Percentiles rank a stretch among this genome's conserved stretches.
Conservation (phyloP, 1,140 invertebrate species). For the Protaetia brevitarsis region DNA sequence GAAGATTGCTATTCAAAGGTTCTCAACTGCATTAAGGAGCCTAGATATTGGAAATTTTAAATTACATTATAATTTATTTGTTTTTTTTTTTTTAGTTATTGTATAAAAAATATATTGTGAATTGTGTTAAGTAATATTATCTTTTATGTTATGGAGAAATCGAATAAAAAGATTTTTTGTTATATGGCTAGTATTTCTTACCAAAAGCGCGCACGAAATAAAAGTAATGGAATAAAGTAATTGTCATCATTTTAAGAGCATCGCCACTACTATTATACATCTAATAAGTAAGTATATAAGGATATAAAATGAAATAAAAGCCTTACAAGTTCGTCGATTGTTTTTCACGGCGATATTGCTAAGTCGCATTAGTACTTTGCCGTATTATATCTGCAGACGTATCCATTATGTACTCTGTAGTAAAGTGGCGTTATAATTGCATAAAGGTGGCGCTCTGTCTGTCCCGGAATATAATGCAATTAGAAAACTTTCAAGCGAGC, state of each 20-base stretch:
- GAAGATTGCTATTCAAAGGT: too few species aligned
- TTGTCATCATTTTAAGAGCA: slow-evolving; percentile 1
- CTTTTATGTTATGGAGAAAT: too few species aligned
- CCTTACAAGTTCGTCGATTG: slow-evolving; percentile 8
- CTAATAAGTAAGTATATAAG: background rate
- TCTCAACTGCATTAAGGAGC: too few species aligned
- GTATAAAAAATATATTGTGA: too few species aligned
- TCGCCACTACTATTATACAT: background rate
- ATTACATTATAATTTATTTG: too few species aligned
- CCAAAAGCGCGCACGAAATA: background rate
- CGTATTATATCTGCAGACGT: slow-evolving; percentile 23
- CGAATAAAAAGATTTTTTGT: too few species aligned
- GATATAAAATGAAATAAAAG: background rate
- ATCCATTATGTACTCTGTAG: slow-evolving; percentile 27
- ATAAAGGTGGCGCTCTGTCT: slow-evolving; percentile 28
- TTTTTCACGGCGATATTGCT: slow-evolving; percentile 23
- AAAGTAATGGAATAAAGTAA: background rate
- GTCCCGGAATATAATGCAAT: slow-evolving; percentile 25
- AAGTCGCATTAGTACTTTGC: slow-evolving; percentile 20
- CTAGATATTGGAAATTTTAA: too few species aligned
- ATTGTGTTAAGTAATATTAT: too few species aligned
- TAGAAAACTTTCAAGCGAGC: slow-evolving; percentile 24
- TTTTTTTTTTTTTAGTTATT: too few species aligned
- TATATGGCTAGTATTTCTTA: background rate
- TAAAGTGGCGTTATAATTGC: slow-evolving; percentile 29